These are phyloP conservation scores for Macroteleia sp. DNA, from an alignment of 2,888 invertebrate species.

Conservation along the genomic window DNA sequence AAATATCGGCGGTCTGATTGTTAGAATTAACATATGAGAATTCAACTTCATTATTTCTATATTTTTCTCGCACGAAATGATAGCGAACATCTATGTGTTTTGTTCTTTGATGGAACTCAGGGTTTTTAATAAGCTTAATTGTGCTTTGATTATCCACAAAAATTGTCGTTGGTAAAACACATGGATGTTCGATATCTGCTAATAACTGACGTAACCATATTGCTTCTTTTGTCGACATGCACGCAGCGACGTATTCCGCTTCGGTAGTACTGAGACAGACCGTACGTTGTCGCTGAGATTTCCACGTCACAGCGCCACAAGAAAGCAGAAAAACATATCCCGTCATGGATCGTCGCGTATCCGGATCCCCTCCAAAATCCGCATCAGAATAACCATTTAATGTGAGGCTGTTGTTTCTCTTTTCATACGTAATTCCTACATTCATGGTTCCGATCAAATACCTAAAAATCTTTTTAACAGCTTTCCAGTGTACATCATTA, in stretches of 20 bases:
- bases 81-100: conserved; percentile 28
- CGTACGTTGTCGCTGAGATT: conserved; percentile 31
- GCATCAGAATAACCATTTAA: too few species aligned
- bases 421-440: too few species aligned
- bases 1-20: too few species aligned
- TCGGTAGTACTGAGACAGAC: neutral
- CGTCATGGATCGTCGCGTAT: conserved; percentile 45
- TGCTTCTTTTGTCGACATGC: conserved; percentile 8
- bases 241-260: neutral
- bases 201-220: conserved; percentile 18
- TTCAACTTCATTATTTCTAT: neutral
- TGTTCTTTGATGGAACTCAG: conserved; percentile 32
- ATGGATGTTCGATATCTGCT: neutral
- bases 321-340: conserved; percentile 41
- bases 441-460: too few species aligned
- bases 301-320: conserved; percentile 49
- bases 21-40: neutral
- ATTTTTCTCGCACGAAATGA: conserved; percentile 21
- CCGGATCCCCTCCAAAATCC: neutral
- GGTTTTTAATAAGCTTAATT: conserved; percentile 14
- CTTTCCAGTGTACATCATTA: conserved; percentile 32
- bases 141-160: conserved; percentile 43
- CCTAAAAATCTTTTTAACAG: neutral
- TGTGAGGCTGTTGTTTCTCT: too few species aligned
- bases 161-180: neutral